Evolutionary conservation across 2,797 vertebrate species (phyloP).

Genomic region (Helostoma temminkii): DNA sequence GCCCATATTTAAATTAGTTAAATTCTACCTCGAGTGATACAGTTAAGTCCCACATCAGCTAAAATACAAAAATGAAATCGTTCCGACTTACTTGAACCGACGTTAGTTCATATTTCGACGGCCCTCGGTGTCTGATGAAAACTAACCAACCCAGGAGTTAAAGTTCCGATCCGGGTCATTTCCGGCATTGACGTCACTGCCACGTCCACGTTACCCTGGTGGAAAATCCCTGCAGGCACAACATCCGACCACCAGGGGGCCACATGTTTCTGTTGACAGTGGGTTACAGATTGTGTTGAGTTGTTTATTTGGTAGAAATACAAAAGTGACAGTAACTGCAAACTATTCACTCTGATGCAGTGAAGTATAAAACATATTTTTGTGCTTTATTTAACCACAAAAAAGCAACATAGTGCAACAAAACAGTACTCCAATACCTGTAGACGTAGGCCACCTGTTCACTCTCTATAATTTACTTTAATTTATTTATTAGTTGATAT

Average conservation of each 20-base stretch:
- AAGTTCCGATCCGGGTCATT: conserved; percentile 84
- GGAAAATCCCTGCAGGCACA: neutral
- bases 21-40: conserved; percentile 18
- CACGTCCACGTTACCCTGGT: conserved; percentile 82
- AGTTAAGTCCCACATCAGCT: rapidly evolving
- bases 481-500: too few relatives aligned
- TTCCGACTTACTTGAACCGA: conserved; percentile 57
- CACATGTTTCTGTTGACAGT: neutral
- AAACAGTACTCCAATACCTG: too few relatives aligned
- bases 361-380: too few relatives aligned
- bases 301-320: too few relatives aligned
- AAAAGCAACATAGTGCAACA: too few relatives aligned
- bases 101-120: conserved; percentile 53
- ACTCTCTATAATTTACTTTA: too few relatives aligned
- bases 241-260: neutral
- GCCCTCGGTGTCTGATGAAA: conserved; percentile 47
- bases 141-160: conserved; percentile 72
- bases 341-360: too few relatives aligned
- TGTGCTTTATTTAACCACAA: too few relatives aligned
- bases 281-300: too few relatives aligned
- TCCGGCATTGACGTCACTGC: conserved; percentile 87
- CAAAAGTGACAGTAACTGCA: too few relatives aligned
- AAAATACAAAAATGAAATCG: neutral
- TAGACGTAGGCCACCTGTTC: too few relatives aligned
- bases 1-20: rapidly evolving